These are phyloP conservation scores for Athene cunicularia DNA, from an alignment of 2,113 vertebrate genomes.

Conservation along the genomic window DNA sequence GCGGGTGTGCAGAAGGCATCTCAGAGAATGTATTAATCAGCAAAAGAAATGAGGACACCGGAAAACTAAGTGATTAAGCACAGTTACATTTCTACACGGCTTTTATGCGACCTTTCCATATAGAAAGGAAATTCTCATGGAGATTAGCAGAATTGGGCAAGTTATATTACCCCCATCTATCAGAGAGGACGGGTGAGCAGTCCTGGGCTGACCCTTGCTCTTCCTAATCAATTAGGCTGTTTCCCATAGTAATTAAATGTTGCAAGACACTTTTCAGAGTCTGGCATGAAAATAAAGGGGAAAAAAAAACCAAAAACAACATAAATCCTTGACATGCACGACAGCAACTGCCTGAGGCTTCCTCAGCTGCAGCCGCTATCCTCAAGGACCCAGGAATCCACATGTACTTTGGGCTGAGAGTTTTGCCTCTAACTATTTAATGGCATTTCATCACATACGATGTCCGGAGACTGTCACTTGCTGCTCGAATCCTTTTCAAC, in stretches of 20 bases:
- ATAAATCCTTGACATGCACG: neutral
- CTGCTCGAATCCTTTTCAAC: conserved; percentile 25
- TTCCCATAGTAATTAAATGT: neutral
- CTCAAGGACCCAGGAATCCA: neutral
- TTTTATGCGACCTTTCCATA: neutral
- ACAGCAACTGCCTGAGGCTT: conserved; percentile 46
- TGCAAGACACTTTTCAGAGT: neutral
- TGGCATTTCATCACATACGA: neutral
- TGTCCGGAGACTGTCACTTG: neutral
- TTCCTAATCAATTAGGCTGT: neutral
- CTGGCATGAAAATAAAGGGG: neutral
- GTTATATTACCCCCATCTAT: neutral
- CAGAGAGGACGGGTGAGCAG: neutral
- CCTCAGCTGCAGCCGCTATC: neutral
- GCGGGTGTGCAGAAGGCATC: neutral
- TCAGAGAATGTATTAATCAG: neutral
- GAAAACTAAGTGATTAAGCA: neutral
- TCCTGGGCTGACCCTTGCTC: neutral
- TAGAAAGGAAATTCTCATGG: neutral
- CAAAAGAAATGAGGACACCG: neutral
- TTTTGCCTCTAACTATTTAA: conserved; percentile 51
- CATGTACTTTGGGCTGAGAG: neutral
- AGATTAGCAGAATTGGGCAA: neutral
- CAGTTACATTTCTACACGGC: neutral
- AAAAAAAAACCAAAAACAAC: neutral